These are phyloP conservation scores for Ormyrus nitidulus DNA, from an alignment of 2,888 invertebrate genomes.

Conservation along the genomic window DNA sequence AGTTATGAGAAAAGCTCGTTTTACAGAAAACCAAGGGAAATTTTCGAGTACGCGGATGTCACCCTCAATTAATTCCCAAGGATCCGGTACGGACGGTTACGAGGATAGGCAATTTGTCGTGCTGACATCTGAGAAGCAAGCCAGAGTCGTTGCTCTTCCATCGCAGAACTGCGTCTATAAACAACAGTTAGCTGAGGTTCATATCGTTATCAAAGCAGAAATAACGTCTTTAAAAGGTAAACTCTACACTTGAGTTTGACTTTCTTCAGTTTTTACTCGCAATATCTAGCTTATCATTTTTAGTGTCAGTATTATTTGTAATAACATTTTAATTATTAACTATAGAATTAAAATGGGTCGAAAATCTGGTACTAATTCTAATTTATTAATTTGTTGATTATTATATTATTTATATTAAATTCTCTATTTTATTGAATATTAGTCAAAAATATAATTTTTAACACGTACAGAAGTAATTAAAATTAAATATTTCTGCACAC, in stretches of 20 bases:
- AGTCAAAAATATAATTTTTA: too few species aligned
- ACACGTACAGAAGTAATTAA: too few species aligned
- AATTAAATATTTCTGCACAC: too few species aligned
- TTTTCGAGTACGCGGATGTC: slow-evolving; percentile 81
- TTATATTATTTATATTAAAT: too few species aligned
- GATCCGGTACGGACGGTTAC: slow-evolving; percentile 75
- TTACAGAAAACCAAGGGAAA: slow-evolving; percentile 68
- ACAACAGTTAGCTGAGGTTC: slow-evolving; percentile 93
- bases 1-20: slow-evolving; percentile 14
- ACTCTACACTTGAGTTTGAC: neutral
- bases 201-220: slow-evolving; percentile 96
- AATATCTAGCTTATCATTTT: neutral
- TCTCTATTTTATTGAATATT: too few species aligned
- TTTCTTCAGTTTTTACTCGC: too few species aligned
- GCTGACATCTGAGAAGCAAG: slow-evolving; percentile 96
- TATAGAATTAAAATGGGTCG: neutral
- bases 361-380: neutral
- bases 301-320: neutral
- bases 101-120: slow-evolving; percentile 95
- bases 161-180: slow-evolving; percentile 96
- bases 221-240: slow-evolving; percentile 93
- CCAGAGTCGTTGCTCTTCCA: slow-evolving; percentile 93
- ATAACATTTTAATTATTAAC: neutral
- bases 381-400: too few species aligned
- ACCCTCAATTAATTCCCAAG: slow-evolving; percentile 81